Evolutionary conservation across 2,888 invertebrate species (phyloP).

Genomic region (Andrena hattorfiana): DNA sequence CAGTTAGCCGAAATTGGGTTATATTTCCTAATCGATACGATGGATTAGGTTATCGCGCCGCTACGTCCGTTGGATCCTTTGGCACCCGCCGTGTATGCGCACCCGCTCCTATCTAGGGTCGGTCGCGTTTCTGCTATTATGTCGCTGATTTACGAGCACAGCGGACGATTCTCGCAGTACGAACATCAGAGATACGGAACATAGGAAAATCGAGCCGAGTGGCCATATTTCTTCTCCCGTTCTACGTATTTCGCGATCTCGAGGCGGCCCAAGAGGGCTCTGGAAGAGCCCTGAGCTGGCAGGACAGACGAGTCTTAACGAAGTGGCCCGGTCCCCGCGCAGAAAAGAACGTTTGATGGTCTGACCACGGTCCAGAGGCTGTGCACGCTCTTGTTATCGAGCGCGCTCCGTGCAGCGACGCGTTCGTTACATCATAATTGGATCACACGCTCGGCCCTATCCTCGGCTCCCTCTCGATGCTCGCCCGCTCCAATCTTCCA

Average conservation of each 20-base stretch:
- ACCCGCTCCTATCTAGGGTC: not conserved
- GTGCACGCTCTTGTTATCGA: constrained; percentile 53
- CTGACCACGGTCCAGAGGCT: constrained; percentile 44
- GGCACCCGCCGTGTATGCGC: constrained; percentile 17
- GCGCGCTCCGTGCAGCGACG: constrained; percentile 62
- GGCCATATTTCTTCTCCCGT: constrained; percentile 2
- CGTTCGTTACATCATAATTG: constrained; percentile 80
- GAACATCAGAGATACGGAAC: too few species aligned
- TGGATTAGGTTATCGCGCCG: constrained; percentile 74
- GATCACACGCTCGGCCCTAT: constrained; percentile 80
- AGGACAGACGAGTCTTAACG: constrained; percentile 50
- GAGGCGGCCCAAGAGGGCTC: not conserved
- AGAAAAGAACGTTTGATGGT: constrained; percentile 65
- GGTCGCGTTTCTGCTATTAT: constrained; percentile 12
- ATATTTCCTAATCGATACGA: constrained; percentile 80
- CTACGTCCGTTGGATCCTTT: constrained; percentile 32
- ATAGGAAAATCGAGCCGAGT: constrained; percentile 1
- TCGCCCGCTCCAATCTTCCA: constrained; percentile 81
- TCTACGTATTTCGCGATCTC: constrained; percentile 9
- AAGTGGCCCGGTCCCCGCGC: constrained; percentile 37
- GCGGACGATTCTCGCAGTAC: not conserved
- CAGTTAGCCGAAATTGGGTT: constrained; percentile 77
- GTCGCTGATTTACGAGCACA: not conserved
- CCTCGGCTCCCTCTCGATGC: constrained; percentile 57
- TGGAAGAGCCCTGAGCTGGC: not conserved